phyloP scores from a whole-genome alignment of 2,888 invertebrate species.

The Melanophora roralis region DNA sequence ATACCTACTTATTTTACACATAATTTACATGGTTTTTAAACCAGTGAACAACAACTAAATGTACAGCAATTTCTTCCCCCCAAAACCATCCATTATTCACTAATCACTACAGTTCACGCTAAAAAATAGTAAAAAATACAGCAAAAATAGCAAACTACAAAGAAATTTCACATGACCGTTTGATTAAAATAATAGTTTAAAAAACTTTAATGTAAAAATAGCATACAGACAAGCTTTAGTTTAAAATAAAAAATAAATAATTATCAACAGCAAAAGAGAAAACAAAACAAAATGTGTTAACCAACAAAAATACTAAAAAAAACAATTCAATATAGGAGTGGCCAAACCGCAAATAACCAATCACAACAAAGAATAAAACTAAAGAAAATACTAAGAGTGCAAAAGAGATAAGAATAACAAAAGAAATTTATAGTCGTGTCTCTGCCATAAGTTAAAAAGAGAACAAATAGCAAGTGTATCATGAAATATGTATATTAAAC shows the following conservation, averaged over 20 bases:
- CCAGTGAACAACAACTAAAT: constrained; percentile 6
- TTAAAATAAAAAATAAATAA: constrained; percentile 27
- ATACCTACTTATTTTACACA: no score
- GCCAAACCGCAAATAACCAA: constrained; percentile 62
- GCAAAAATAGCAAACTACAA: constrained; percentile 1
- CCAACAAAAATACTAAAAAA: constrained; percentile 8
- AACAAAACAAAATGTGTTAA: neutral
- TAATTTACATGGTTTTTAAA: constrained; percentile 6
- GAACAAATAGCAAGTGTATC: neutral
- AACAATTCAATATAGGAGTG: constrained; percentile 59
- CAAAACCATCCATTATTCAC: neutral
- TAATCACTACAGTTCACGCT: constrained; percentile 57
- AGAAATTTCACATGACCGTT: constrained; percentile 32
- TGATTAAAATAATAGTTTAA: constrained; percentile 14
- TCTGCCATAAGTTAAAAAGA: constrained; percentile 27
- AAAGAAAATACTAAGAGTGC: neutral
- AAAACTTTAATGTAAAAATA: constrained; percentile 47
- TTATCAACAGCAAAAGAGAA: constrained; percentile 1
- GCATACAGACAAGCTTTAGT: constrained; percentile 1
- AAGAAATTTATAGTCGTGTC: neutral
- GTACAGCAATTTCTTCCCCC: neutral
- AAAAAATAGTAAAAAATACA: constrained; percentile 24
- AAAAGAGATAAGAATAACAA: constrained; percentile 13
- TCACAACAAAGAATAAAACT: constrained; percentile 38
- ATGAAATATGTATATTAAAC: neutral